phyloP scores from a whole-genome alignment of 1,140 invertebrate genomes.

The Drosophila baimaii region DNA sequence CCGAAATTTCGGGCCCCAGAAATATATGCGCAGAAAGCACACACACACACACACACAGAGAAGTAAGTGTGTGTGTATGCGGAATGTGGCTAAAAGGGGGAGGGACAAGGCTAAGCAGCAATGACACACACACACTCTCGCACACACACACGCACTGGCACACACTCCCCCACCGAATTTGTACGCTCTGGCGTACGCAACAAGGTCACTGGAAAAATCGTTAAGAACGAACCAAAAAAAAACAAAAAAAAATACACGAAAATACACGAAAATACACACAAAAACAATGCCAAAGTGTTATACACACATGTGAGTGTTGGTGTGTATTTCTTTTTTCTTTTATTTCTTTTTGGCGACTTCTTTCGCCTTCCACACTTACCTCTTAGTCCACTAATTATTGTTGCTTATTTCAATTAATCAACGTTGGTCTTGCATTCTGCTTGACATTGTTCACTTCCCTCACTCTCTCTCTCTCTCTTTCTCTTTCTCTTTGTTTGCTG shows the following conservation, averaged over 20 bases:
- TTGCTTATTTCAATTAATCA: constrained; percentile 17
- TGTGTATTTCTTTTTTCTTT: no score
- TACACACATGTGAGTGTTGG: constrained; percentile 44
- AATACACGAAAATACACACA: constrained; percentile 35
- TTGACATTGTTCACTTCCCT: constrained; percentile 21
- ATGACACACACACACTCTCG: constrained; percentile 45
- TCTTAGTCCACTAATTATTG: constrained; percentile 40
- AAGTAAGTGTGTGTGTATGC: constrained; percentile 13
- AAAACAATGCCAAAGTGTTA: constrained; percentile 52
- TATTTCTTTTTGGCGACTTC: constrained; percentile 12
- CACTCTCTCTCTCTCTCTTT: neutral
- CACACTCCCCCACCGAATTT: constrained; percentile 28
- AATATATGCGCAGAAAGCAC: constrained; percentile 32
- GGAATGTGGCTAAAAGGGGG: constrained; percentile 40
- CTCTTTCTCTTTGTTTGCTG: neutral
- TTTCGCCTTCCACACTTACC: constrained; percentile 10
- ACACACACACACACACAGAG: constrained; percentile 27
- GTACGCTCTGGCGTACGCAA: constrained; percentile 78
- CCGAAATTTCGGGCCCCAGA: constrained; percentile 35
- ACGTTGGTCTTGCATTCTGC: constrained; percentile 15
- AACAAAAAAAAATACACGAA: constrained; percentile 26
- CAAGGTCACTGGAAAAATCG: constrained; percentile 85
- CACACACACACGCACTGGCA: constrained; percentile 34
- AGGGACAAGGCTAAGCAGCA: constrained; percentile 72
- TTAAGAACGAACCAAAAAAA: constrained; percentile 63